Evolutionary conservation across 2,113 vertebrate genomes (phyloP).

Genomic region (Eonycteris spelaea): DNA sequence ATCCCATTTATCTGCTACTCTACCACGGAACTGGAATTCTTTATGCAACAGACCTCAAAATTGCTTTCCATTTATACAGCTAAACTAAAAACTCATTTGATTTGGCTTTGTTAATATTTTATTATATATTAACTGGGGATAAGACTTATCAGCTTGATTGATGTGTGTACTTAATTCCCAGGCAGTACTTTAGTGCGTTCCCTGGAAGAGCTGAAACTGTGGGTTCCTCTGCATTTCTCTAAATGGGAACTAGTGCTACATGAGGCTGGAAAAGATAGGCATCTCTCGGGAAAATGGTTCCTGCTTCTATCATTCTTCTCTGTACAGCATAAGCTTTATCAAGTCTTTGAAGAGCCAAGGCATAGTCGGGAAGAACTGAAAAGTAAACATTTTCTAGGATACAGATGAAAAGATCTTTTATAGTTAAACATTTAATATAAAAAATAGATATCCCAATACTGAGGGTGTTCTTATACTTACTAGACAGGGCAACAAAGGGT

Average conservation of each 20-base stretch:
- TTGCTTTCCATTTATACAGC: slow-evolving; percentile 62
- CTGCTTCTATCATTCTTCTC: not conserved
- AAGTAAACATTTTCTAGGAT: slow-evolving; percentile 12
- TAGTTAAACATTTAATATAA: not conserved
- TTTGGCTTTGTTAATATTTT: slow-evolving; percentile 65
- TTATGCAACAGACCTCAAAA: slow-evolving; percentile 69
- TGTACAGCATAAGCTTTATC: not conserved
- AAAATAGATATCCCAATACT: not conserved
- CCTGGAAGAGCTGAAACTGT: slow-evolving; percentile 24
- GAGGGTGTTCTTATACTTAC: not conserved
- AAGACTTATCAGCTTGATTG: slow-evolving; percentile 56
- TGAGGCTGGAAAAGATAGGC: not conserved
- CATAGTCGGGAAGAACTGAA: not conserved
- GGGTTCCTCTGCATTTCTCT: slow-evolving; percentile 30
- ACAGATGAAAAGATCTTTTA: slow-evolving; percentile 38
- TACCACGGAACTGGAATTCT: slow-evolving; percentile 51
- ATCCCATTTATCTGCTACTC: slow-evolving; percentile 48
- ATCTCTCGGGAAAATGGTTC: not conserved
- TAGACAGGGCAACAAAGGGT: not conserved
- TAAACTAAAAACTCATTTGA: slow-evolving; percentile 65
- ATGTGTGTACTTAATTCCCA: slow-evolving; percentile 55
- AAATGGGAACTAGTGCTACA: not conserved
- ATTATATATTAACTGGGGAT: slow-evolving; percentile 59
- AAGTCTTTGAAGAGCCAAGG: not conserved
- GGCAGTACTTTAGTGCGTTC: slow-evolving; percentile 56